These are phyloP conservation scores for Oopsacas minuta DNA, from an alignment of 37 sponge, comb jelly and placozoan genomes.

Conservation along the genomic window DNA sequence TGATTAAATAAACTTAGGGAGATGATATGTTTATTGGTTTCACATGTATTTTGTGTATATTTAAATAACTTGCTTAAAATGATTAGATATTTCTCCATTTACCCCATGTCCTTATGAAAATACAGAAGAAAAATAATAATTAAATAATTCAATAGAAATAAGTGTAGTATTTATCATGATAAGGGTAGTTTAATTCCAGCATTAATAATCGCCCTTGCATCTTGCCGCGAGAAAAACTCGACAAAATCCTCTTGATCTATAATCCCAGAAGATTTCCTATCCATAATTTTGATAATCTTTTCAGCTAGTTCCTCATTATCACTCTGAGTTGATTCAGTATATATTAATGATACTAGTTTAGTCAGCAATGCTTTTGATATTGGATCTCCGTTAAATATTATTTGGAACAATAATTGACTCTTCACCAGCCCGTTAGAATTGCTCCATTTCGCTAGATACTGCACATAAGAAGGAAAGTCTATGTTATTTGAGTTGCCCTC, in stretches of 20 bases:
- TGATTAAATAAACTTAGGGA: no score
- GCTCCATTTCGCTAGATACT: neutral
- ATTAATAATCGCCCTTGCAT: neutral
- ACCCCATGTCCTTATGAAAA: no score
- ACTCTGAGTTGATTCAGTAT: neutral
- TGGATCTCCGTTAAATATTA: neutral
- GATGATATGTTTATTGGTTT: no score
- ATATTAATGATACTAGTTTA: neutral
- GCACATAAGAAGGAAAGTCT: neutral
- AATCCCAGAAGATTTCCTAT: neutral
- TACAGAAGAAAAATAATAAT: no score
- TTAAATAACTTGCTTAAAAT: no score
- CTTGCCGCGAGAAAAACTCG: neutral
- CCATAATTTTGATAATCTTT: neutral
- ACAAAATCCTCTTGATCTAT: neutral
- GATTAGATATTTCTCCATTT: no score
- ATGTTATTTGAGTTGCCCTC: neutral
- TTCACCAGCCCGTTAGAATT: neutral
- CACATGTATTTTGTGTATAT: no score
- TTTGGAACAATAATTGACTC: neutral
- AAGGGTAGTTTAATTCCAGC: neutral
- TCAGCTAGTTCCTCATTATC: neutral
- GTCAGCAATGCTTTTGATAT: neutral
- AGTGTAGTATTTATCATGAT: no score
- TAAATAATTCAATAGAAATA: no score